Percentiles rank a stretch among this genome's conserved stretches.
Evolutionary conservation across 2,113 vertebrate genomes (phyloP).

Genomic region (Thymallus thymallus): DNA sequence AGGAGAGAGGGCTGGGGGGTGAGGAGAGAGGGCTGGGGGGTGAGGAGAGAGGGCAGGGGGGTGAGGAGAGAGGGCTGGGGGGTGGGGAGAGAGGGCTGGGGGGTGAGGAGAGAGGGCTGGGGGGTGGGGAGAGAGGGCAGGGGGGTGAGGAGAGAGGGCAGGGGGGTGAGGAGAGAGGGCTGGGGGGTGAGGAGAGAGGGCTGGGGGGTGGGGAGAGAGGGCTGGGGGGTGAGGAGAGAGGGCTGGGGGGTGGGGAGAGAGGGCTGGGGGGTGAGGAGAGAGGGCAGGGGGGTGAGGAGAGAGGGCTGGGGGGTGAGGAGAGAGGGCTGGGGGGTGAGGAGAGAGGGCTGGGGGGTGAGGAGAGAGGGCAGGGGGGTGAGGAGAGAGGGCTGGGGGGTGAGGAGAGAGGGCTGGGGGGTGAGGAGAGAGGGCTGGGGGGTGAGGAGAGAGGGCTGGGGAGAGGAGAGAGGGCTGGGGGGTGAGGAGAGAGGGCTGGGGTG

Average conservation of each 20-base stretch:
- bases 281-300: conserved; percentile 8
- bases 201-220: conserved; percentile 42
- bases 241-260: conserved; percentile 41
- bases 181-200: not conserved
- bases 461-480: conserved; percentile 29
- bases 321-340: conserved; percentile 10
- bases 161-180: too few relatives aligned
- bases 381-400: conserved; percentile 32
- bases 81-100: too few relatives aligned
- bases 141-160: not conserved
- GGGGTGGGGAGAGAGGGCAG: too few relatives aligned
- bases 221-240: too few relatives aligned
- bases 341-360: conserved; percentile 10
- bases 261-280: too few relatives aligned
- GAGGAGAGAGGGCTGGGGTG: too few relatives aligned
- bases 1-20: conserved; percentile 10
- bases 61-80: conserved; percentile 12
- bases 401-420: conserved; percentile 28
- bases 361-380: conserved; percentile 27
- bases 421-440: conserved; percentile 29
- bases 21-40: conserved; percentile 14
- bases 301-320: conserved; percentile 10
- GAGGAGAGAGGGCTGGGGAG: too few relatives aligned
- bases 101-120: not conserved
- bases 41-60: too few relatives aligned